Evolutionary conservation across 1,140 invertebrate genomes (phyloP).

Genomic region (Sesamia nonagrioides): DNA sequence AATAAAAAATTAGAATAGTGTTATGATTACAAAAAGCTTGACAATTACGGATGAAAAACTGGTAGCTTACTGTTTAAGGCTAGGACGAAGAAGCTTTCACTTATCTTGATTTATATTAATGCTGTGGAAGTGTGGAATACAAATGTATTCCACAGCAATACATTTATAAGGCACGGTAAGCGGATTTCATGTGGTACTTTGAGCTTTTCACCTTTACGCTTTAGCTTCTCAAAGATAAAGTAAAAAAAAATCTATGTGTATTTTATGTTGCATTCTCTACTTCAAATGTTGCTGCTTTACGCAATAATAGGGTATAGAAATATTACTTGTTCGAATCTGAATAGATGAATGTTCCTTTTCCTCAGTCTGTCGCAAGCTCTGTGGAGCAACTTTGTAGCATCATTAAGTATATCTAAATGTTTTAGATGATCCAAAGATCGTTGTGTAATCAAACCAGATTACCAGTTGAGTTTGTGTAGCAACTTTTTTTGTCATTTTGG

Average conservation of each 20-base stretch:
- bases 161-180: background rate
- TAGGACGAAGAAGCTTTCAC: slow-evolving; percentile 13
- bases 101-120: slow-evolving; percentile 11
- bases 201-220: background rate
- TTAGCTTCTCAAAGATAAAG: background rate
- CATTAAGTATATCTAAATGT: slow-evolving; percentile 64
- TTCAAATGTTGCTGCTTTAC: background rate
- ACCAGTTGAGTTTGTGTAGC: slow-evolving; percentile 56
- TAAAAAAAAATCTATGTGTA: background rate
- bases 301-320: background rate
- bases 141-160: too few species aligned
- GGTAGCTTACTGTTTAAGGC: background rate
- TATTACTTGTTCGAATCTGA: background rate
- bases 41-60: background rate
- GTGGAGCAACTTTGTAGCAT: slow-evolving; percentile 27
- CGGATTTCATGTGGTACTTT: background rate
- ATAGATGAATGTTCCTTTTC: background rate
- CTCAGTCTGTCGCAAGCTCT: slow-evolving; percentile 16
- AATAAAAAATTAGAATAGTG: background rate
- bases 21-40: background rate
- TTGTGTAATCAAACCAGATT: slow-evolving; percentile 71
- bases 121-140: background rate
- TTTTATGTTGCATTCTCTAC: background rate
- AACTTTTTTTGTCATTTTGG: background rate
- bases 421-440: slow-evolving; percentile 76